These are phyloP conservation scores for Erythrolamprus reginae DNA, from an alignment of 2,113 vertebrate genomes.

Conservation along the genomic window DNA sequence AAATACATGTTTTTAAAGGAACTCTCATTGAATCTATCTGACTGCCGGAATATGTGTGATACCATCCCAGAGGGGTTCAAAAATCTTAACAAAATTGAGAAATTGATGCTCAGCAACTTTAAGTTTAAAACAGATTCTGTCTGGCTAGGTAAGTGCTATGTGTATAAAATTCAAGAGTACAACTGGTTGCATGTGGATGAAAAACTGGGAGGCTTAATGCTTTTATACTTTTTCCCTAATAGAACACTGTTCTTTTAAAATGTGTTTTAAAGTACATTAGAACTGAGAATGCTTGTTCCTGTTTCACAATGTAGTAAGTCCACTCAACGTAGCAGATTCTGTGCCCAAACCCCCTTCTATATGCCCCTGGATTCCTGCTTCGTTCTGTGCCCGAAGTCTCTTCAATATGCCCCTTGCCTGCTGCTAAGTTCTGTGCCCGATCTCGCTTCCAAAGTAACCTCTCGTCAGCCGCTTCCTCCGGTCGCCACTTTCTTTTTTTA, in stretches of 20 bases:
- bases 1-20: conserved; percentile 51
- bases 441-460: no score
- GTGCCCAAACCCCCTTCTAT: no score
- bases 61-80: conserved; percentile 30
- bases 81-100: conserved; percentile 26
- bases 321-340: no score
- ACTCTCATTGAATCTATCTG: conserved; percentile 28
- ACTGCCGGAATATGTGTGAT: neutral
- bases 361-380: no score
- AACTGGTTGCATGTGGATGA: neutral
- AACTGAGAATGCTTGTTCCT: neutral
- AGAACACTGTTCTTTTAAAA: neutral
- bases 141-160: conserved; percentile 17
- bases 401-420: no score
- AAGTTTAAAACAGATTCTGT: neutral
- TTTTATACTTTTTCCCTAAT: neutral
- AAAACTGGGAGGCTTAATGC: neutral
- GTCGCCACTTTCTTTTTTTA: no score
- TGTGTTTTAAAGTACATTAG: neutral
- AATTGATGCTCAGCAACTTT: neutral
- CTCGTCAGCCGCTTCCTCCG: no score
- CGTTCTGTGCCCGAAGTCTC: no score
- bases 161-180: neutral
- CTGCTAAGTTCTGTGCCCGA: no score
- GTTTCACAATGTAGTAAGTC: neutral